A percentile compares a stretch with the other conserved stretches of the same genome.
Evolutionary conservation across 2,113 vertebrate genomes (phyloP).

Genomic region (Copsychus sechellarum): DNA sequence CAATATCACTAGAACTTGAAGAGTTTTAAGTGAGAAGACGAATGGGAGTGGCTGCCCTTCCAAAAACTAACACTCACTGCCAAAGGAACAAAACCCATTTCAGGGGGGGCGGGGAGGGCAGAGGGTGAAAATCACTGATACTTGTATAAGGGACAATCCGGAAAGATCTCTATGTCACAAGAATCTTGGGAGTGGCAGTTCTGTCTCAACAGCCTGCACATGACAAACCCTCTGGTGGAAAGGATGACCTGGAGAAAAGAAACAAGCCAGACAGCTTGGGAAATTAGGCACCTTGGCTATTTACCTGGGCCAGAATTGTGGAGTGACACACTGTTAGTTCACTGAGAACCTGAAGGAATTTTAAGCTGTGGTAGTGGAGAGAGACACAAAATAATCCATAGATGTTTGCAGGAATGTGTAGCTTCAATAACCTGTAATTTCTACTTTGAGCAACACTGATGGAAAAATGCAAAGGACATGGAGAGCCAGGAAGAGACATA

Average conservation of each 20-base stretch:
- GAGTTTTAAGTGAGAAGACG: background rate
- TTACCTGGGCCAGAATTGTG: background rate
- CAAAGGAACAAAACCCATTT: background rate
- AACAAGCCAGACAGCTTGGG: background rate
- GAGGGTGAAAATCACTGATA: background rate
- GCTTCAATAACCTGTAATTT: rapidly evolving
- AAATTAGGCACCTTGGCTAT: background rate
- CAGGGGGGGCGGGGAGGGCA: rapidly evolving
- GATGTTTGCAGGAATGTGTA: rapidly evolving
- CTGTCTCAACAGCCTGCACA: background rate
- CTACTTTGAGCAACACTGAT: background rate
- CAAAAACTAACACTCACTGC: background rate
- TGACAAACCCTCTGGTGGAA: background rate
- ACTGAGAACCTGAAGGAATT: background rate
- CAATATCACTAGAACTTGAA: background rate
- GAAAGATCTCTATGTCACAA: background rate
- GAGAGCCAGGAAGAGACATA: background rate
- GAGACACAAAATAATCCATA: background rate
- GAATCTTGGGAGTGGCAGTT: background rate
- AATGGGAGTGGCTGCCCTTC: background rate
- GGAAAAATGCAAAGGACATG: background rate
- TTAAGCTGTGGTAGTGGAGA: background rate
- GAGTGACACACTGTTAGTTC: background rate
- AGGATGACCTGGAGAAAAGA: background rate
- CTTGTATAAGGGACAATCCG: background rate